Evolutionary conservation across 1,140 invertebrate species (phyloP).

Genomic region (Drosophila ogumai): DNA sequence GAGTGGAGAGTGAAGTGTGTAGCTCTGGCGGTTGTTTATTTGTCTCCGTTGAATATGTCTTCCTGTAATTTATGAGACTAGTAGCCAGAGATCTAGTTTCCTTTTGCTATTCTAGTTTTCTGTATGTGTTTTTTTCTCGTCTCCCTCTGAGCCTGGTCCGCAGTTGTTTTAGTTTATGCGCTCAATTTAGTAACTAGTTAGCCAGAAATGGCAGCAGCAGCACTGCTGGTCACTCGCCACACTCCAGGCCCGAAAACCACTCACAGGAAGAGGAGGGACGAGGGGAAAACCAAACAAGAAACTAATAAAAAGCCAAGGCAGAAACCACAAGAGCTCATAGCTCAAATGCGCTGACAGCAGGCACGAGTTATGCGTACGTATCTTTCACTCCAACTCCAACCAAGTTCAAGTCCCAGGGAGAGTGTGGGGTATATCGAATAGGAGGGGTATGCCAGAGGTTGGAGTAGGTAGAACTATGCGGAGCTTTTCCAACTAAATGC

Average conservation of each 20-base stretch:
- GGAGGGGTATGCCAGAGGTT: neutral
- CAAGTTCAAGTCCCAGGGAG: constrained; percentile 3
- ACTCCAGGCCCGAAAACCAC: constrained; percentile 58
- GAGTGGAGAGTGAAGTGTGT: neutral
- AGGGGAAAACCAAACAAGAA: constrained; percentile 65
- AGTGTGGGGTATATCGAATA: neutral
- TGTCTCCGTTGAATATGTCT: constrained; percentile 54
- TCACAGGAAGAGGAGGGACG: constrained; percentile 11
- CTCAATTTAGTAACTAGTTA: constrained; percentile 83
- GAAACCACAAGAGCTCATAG: constrained; percentile 81
- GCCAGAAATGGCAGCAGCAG: constrained; percentile 55
- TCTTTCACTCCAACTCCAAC: constrained; percentile 23
- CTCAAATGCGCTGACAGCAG: constrained; percentile 82
- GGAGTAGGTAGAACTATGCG: constrained; percentile 67
- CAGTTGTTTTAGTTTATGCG: constrained; percentile 81
- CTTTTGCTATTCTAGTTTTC: constrained; percentile 32
- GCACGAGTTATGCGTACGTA: constrained; percentile 79
- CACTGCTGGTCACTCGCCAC: constrained; percentile 20
- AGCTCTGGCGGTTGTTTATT: constrained; percentile 39
- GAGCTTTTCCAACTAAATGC: constrained; percentile 83
- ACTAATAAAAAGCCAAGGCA: constrained; percentile 80
- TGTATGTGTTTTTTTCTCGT: neutral
- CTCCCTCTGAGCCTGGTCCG: constrained; percentile 6
- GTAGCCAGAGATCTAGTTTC: constrained; percentile 47
- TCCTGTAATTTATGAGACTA: constrained; percentile 77